Evolutionary conservation across 2,113 vertebrate species (phyloP).

Genomic region (Semicossyphus pulcher): DNA sequence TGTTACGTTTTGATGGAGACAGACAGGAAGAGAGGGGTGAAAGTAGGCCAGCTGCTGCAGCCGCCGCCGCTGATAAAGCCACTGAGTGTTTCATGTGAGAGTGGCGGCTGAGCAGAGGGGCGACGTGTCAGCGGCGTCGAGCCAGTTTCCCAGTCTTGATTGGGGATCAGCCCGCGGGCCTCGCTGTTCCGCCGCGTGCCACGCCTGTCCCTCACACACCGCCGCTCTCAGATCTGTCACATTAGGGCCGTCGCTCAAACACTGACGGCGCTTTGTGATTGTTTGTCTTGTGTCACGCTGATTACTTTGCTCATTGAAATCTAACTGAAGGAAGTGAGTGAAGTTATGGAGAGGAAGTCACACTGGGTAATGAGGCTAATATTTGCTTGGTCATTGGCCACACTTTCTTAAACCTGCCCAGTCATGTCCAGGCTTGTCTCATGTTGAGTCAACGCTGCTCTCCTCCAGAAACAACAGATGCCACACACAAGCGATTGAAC

Average conservation of each 20-base stretch:
- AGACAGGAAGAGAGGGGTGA: slow-evolving; percentile 41
- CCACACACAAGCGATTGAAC: background rate
- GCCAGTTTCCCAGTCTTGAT: slow-evolving; percentile 60
- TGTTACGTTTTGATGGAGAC: slow-evolving; percentile 22
- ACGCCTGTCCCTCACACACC: slow-evolving; percentile 77
- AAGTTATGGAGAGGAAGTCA: slow-evolving; percentile 19
- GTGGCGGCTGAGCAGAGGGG: slow-evolving; percentile 52
- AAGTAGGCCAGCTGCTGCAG: slow-evolving; percentile 67
- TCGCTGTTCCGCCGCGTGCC: slow-evolving; percentile 57
- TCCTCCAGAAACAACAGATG: slow-evolving; percentile 17
- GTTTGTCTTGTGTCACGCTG: slow-evolving; percentile 45
- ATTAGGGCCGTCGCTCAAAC: slow-evolving; percentile 70
- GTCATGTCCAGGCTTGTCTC: background rate
- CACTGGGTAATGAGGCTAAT: background rate
- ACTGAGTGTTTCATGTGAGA: slow-evolving; percentile 54
- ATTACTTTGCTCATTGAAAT: slow-evolving; percentile 40
- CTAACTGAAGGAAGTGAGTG: slow-evolving; percentile 20
- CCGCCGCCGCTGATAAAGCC: slow-evolving; percentile 43
- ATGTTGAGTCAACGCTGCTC: slow-evolving; percentile 2
- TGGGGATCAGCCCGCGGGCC: slow-evolving; percentile 63
- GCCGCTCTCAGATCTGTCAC: slow-evolving; percentile 70
- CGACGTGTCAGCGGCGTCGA: slow-evolving; percentile 49
- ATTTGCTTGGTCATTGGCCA: slow-evolving; percentile 30
- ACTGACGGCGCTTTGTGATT: slow-evolving; percentile 46
- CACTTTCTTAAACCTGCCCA: background rate